Base-by-base conservation (phyloP, 2,888 invertebrate genomes). In the Hypercompe scribonia region DNA sequence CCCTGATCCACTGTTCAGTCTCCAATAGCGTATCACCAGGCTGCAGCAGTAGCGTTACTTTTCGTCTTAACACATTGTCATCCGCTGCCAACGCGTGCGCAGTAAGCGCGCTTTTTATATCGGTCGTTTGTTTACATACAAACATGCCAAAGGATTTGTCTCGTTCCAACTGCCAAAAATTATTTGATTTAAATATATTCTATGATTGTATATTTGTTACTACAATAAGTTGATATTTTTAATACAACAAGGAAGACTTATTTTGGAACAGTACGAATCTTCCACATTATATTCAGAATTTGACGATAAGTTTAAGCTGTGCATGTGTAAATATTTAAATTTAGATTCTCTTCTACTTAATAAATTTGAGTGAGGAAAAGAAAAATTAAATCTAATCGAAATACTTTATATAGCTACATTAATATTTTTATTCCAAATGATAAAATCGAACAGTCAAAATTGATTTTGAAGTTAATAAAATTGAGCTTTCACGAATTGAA, bases 1-100 rank as follows among this genome's bases (percentile, higher is more conserved):
- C 96, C 89, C 91, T 89, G 64, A 94, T 94, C 95, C 95, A 96
- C 81, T 96, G 95, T n/a, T 94, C 92, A 50, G 94, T 92, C 3
- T 94, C 92, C 69, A 96, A 81, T 65, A 96, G 81, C 2, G 92
- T 89, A 76, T 96, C 96, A 33, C 96, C 96, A 24, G 96, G 94
- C 78, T 96, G 95, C 61, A 95, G 86, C 1, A 96, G 83, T 8
- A 96, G 89, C 21, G 94, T 93, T 76, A 96, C 94, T 78, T 96
- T 96, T 73, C 96, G 88, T 73, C 90, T 87, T n/a, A 96, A 87
- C 18, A 95, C 89, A 11, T 92, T 91, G 54, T 94, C 94, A 15
- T 91, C 91, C 3, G 88, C 77, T 0, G 87, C 84, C 8, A 94
- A 77, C 3, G 90, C 84, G 76, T 94, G 91, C 11, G 88, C 88